phyloP scores from a whole-genome alignment of 2,888 invertebrate genomes.

The Onchidella celtica region DNA sequence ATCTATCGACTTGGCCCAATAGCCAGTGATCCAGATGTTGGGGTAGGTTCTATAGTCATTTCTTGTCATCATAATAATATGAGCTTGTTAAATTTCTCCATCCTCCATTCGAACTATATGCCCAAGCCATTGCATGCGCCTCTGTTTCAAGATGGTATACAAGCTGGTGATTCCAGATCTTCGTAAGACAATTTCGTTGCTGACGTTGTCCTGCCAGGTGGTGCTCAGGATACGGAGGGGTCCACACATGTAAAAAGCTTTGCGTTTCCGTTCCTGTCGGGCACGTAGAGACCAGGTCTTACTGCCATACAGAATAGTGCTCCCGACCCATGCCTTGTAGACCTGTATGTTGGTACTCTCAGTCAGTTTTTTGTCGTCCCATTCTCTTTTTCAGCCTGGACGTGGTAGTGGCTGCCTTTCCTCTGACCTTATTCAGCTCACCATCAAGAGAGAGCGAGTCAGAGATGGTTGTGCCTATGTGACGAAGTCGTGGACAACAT shows the following conservation, averaged over 20 bases:
- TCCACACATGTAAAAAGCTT: neutral
- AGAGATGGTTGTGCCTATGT: neutral
- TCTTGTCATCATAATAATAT: no score
- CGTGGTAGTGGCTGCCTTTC: neutral
- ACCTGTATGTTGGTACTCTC: neutral
- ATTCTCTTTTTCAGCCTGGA: neutral
- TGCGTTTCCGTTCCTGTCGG: neutral
- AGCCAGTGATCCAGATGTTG: conserved; percentile 36
- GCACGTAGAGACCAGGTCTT: no score
- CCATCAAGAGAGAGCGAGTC: conserved; percentile 12
- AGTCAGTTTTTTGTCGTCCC: neutral
- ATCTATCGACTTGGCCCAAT: conserved; percentile 15
- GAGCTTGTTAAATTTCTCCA: no score
- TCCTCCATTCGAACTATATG: conserved; percentile 23
- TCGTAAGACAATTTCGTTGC: neutral
- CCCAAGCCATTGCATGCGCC: conserved; percentile 15
- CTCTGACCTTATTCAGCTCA: neutral
- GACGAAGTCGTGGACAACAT: conserved; percentile 6
- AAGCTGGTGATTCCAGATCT: conserved; percentile 2
- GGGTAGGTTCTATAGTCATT: no score
- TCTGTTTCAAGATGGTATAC: conserved; percentile 6
- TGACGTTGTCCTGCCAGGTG: conserved; percentile 17
- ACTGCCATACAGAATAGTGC: neutral
- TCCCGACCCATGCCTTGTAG: neutral
- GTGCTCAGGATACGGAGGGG: neutral